phyloP scores from a whole-genome alignment of 1,140 invertebrate species.

The Papilio polyxenes region DNA sequence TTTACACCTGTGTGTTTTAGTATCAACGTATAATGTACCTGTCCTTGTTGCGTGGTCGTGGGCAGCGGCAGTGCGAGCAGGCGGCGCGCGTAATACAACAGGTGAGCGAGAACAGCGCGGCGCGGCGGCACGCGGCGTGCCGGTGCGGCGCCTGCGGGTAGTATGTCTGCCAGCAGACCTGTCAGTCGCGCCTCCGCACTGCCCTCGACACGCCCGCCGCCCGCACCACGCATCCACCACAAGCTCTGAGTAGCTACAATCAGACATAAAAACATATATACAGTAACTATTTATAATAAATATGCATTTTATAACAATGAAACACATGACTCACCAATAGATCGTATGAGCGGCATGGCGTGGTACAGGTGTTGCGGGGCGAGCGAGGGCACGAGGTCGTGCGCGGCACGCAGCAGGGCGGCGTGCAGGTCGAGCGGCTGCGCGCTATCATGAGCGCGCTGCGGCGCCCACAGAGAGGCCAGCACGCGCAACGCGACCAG shows the following conservation, averaged over 20 bases:
- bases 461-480: constrained; percentile 49
- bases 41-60: not conserved
- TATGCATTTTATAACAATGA: not conserved
- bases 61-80: constrained; percentile 86
- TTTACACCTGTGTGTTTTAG: too few species aligned
- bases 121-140: constrained; percentile 65
- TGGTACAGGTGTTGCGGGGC: constrained; percentile 54
- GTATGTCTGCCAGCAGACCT: constrained; percentile 70
- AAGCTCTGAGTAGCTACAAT: constrained; percentile 60
- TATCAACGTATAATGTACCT: not conserved
- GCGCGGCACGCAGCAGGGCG: constrained; percentile 64
- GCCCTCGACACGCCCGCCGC: constrained; percentile 51
- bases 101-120: constrained; percentile 71
- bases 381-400: constrained; percentile 65
- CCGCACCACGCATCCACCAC: constrained; percentile 65
- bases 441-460: constrained; percentile 45
- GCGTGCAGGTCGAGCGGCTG: constrained; percentile 65
- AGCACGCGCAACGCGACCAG: constrained; percentile 54
- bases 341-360: constrained; percentile 60
- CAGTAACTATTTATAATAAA: too few species aligned
- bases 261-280: not conserved
- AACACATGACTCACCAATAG: constrained; percentile 57
- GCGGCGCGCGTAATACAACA: constrained; percentile 77
- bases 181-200: constrained; percentile 61
- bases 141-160: constrained; percentile 54